Percentiles rank a stretch among this genome's conserved stretches.
Evolutionary conservation across 2,888 invertebrate genomes (phyloP).

Genomic region (Tuta absoluta): DNA sequence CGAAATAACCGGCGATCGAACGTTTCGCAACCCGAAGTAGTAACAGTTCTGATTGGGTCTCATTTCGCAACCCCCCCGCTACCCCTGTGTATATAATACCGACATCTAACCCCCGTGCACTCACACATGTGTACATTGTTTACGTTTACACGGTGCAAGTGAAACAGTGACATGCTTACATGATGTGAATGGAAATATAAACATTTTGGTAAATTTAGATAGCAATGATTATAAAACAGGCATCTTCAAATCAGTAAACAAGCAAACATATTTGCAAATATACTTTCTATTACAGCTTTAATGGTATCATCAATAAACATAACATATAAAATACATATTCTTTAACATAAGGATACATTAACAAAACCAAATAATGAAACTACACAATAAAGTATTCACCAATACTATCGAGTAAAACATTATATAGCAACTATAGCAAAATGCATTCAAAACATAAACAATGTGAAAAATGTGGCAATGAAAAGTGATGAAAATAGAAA

Average conservation of each 20-base stretch:
- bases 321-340: background rate
- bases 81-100: conserved; percentile 50
- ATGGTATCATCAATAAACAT: background rate
- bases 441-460: conserved; percentile 19
- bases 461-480: conserved; percentile 21
- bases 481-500: conserved; percentile 13
- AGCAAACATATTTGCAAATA: background rate
- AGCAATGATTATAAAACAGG: background rate
- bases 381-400: background rate
- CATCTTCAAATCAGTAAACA: background rate
- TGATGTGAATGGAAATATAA: conserved; percentile 15
- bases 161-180: conserved; percentile 16
- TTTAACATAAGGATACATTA: background rate
- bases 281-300: background rate
- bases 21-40: conserved; percentile 57
- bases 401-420: background rate
- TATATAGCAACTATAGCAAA: background rate
- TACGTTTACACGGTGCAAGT: conserved; percentile 24
- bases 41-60: conserved; percentile 37
- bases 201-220: conserved; percentile 11
- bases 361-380: background rate
- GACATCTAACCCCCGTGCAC: conserved; percentile 34
- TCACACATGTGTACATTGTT: conserved; percentile 32
- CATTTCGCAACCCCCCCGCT: conserved; percentile 48
- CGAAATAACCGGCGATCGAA: conserved; percentile 42